Base-by-base conservation (phyloP, 2,797 vertebrate species). In the Echeneis naucrates region DNA sequence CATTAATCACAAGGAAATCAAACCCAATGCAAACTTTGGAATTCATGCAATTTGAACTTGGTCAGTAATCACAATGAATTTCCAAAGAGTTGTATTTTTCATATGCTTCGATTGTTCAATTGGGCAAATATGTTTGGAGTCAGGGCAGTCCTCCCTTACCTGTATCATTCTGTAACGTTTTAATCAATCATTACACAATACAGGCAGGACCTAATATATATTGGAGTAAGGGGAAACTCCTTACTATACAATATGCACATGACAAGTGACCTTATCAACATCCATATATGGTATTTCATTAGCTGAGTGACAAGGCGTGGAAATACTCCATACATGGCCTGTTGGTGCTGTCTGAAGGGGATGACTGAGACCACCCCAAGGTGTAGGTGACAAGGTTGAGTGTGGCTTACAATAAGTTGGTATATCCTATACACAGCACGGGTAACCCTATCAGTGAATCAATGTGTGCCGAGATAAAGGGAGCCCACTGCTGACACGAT, bases 161-260 rank as follows among this genome's bases (percentile, higher is more conserved):
- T 92, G 88, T 91, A 92, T 91, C 38, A 73, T 88, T 87, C 70
- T 71, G 44, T 71, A 21, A 71, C 44, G 58, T 61, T 75, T 61
- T 21, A 56, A 79, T 37, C 3, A 12, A 21, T 72, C 37, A 67
- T 82, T 62, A 82, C 89, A 87, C 81, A 81, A 92, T 91, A 90
- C 87, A 92, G 87, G 84, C 81, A 89, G 85, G 89, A 93, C 89
- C 73, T 86, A 74, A 81, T 74, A 70, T 75, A 88, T 84, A 91
- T 91, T 54, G 90, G 92, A 94, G 92, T 93, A 93, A 92, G 92
- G 90, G 62, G 92, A 93, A 94, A 93, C 92, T 87, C 73, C 81
- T 87, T 27, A 21, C 42, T 68, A 24, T 45, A 59, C 33, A 51
- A 14, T 40, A 8, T 79, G 33, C 55, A 14, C 47, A 44, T 37